Evolutionary conservation across 2,888 invertebrate species (phyloP).

Genomic region (Pediacus dermestoides): DNA sequence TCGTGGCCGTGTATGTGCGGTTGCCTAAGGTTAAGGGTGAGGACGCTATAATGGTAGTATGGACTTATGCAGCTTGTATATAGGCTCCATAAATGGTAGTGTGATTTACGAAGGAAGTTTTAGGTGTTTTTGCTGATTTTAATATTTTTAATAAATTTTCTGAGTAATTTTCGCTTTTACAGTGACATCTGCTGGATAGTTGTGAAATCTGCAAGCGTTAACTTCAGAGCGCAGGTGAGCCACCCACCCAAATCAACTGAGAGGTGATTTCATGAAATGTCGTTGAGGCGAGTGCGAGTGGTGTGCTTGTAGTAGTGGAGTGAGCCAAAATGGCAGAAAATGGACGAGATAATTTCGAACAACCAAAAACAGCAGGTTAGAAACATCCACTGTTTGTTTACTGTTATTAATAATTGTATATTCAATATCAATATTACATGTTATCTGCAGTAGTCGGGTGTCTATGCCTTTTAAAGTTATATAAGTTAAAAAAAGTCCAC

Average conservation of each 20-base stretch:
- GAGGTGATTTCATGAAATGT: slow-evolving; percentile 39
- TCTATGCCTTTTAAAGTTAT: slow-evolving; percentile 39
- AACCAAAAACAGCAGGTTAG: slow-evolving; percentile 48
- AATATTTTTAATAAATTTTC: too few relatives aligned
- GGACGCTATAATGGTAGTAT: too few relatives aligned
- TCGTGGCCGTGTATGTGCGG: too few relatives aligned
- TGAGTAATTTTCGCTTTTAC: too few relatives aligned
- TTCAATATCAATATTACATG: slow-evolving; percentile 4
- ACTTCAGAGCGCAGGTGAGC: slow-evolving; percentile 14
- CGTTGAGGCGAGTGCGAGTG: slow-evolving; percentile 39
- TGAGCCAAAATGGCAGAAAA: slow-evolving; percentile 51
- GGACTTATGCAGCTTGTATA: too few relatives aligned
- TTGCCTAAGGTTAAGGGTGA: too few relatives aligned
- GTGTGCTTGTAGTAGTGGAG: slow-evolving; percentile 40
- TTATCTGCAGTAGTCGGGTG: slow-evolving; percentile 20
- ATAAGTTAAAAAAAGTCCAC: slow-evolving; percentile 46
- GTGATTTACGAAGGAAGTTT: too few relatives aligned
- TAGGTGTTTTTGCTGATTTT: too few relatives aligned
- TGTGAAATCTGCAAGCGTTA: neutral
- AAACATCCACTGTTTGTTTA: slow-evolving; percentile 22
- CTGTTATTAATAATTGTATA: slow-evolving; percentile 10
- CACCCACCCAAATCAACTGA: too few relatives aligned
- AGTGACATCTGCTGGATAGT: neutral
- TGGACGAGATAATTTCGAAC: slow-evolving; percentile 47
- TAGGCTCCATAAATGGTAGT: too few relatives aligned